phyloP scores from a whole-genome alignment of 2,113 vertebrate genomes.

The Microcebus ravelobensis region DNA sequence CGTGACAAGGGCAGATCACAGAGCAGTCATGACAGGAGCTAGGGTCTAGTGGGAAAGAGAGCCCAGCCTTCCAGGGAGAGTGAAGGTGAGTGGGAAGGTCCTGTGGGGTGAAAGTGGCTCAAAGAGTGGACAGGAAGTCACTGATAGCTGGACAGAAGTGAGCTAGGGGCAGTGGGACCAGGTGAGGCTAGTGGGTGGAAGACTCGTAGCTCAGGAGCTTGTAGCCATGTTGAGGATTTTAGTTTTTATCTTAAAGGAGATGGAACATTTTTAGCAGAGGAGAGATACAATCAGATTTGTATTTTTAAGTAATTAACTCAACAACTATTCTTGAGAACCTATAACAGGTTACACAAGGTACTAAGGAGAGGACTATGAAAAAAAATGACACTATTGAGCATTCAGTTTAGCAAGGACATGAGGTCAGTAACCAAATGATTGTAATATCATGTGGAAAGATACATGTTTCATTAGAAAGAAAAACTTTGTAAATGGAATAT shows the following conservation, averaged over 20 bases:
- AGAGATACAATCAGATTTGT: background rate
- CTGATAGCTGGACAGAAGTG: background rate
- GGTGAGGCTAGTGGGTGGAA: background rate
- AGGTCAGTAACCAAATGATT: background rate
- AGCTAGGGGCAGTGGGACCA: background rate
- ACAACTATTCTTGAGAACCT: background rate
- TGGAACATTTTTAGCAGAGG: slow-evolving; percentile 3
- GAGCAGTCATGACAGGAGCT: background rate
- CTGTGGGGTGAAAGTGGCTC: rapidly evolving
- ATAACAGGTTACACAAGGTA: background rate
- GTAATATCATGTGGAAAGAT: background rate
- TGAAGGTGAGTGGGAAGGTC: background rate
- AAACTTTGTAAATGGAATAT: background rate
- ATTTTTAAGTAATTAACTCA: background rate
- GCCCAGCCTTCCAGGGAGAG: background rate
- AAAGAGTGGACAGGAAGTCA: background rate
- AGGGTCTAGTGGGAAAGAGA: background rate
- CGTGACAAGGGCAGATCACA: background rate
- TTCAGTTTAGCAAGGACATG: background rate
- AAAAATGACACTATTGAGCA: background rate
- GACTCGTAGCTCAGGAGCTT: background rate
- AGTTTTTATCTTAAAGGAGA: background rate
- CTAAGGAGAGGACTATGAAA: background rate
- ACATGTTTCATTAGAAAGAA: background rate
- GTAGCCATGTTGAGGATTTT: background rate